Evolutionary conservation across 2,888 invertebrate genomes (phyloP), one percentile per base, ranked within the genome.

Genomic region (Nymphalis c-album): DNA sequence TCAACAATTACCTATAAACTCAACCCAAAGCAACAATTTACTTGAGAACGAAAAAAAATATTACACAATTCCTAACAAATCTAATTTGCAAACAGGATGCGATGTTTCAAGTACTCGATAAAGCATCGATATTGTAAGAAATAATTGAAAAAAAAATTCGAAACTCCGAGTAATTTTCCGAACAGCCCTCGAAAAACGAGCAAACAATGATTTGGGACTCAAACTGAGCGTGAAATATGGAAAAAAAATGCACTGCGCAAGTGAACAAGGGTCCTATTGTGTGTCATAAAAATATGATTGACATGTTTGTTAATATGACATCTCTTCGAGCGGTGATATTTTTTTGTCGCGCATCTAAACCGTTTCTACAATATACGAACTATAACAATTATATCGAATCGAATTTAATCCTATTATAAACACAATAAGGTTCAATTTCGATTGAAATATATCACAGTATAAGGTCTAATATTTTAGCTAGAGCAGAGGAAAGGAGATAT

Each of bases 251-350:
- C 67, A 84, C 83, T 88, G 81, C 90, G 88, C 90, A 90, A 91
- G 88, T 88, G 89, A 90, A 89, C 90, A 90, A 86, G 85, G 75
- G 81, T 59, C 78, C 81, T 83, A 86, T 86, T 88, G 81, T 90
- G 87, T 86, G 81, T 90, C 90, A 91, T 91, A 91, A 90, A 91
- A 92, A 90, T 91, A 91, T 92, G 91, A 92, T 92, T 91, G 92
- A 91, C 92, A 90, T 90, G 86, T 92, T 92, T 86, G 86, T 90
- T 92, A 92, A 92, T 91, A 91, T 92, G 92, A 92, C 92, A 92
- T 91, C 86, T 89, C 86, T 87, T 86, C 80, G 85, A 80, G 85
- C 91, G 88, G 90, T 91, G 92, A 91, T 92, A 90, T 91, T 92
- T 92, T 92, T 91, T 91, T 91, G 90, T 90, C 91, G 86, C 87